phyloP scores from a whole-genome alignment of 2,888 invertebrate genomes.

The Thymelicus acteon region DNA sequence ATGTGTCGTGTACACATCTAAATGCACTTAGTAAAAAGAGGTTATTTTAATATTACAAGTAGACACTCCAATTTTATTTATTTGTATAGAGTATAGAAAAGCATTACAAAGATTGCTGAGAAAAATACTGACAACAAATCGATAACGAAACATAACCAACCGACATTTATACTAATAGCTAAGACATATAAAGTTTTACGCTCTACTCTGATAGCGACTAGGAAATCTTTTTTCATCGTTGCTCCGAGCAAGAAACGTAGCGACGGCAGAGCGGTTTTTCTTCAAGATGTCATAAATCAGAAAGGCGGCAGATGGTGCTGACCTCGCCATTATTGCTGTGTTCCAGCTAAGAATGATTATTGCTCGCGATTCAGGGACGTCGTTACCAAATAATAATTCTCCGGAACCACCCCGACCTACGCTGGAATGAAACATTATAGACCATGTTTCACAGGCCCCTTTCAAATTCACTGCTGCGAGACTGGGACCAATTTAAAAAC shows the following conservation, averaged over 20 bases:
- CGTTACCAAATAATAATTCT: conserved; percentile 58
- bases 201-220: conserved; percentile 26
- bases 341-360: conserved; percentile 76
- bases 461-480: conserved; percentile 10
- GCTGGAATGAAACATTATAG: conserved; percentile 31
- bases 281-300: conserved; percentile 77
- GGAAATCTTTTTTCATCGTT: conserved; percentile 69
- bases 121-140: too few species aligned
- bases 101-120: too few species aligned
- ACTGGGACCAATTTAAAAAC: conserved; percentile 19
- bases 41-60: too few species aligned
- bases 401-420: conserved; percentile 23
- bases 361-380: conserved; percentile 57
- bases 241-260: conserved; percentile 62
- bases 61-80: too few species aligned
- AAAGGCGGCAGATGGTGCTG: conserved; percentile 76
- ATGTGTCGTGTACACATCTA: too few species aligned
- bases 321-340: conserved; percentile 79
- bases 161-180: conserved; percentile 16
- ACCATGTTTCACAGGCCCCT: conserved; percentile 23
- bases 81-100: too few species aligned
- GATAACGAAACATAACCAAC: background rate
- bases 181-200: conserved; percentile 27
- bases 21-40: too few species aligned
- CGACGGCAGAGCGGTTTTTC: conserved; percentile 60